Base-by-base conservation (phyloP, 2,888 invertebrate genomes). In the Apodemia zela region DNA sequence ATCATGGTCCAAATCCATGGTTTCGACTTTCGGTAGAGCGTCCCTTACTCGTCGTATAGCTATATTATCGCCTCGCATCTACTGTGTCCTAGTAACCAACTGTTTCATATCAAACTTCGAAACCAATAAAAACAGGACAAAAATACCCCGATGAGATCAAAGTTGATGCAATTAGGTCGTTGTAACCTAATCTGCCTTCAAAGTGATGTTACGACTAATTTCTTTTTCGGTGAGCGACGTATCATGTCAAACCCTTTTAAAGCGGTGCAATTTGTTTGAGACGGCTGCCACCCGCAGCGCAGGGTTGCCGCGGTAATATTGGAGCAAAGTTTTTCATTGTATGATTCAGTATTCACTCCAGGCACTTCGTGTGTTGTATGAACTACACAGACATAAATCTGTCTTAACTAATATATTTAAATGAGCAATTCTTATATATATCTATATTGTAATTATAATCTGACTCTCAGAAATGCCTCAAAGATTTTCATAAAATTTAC, bases 221-320 rank as follows among this genome's bases (percentile, higher is more conserved):
- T 84, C 81, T 86, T 85, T 84, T 83, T 78, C 74, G 74, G 75
- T 72, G 73, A 73, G 76, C 79, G 84, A 82, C 81, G 81, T 75
- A 74, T 75, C 79, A 74, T 77, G 80, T 82, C 85, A 81, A 85
- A 84, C 82, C 84, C 84, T 85, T 85, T 86, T 85, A 86, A 78
- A 76, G 51, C 51, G 51, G 51, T 76, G 75, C 70, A 73, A 68
- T 69, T 68, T 73, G 73, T 75, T 76, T 74, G 72, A 73, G 72
- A 70, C 72, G 71, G 74, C 74, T 72, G 75, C 85, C 86, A 83
- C 85, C 82, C 85, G 82, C 81, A 74, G 73, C 42, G 76, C 63
- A 72, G 72, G 72, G 73, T 61, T 74, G 71, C 57, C 67, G 45
- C 29, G 58, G 13, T 13, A 2, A 2, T 21, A 13, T 29, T 51